phyloP scores from a whole-genome alignment of 2,113 vertebrate genomes.

The Melanerpes formicivorus region DNA sequence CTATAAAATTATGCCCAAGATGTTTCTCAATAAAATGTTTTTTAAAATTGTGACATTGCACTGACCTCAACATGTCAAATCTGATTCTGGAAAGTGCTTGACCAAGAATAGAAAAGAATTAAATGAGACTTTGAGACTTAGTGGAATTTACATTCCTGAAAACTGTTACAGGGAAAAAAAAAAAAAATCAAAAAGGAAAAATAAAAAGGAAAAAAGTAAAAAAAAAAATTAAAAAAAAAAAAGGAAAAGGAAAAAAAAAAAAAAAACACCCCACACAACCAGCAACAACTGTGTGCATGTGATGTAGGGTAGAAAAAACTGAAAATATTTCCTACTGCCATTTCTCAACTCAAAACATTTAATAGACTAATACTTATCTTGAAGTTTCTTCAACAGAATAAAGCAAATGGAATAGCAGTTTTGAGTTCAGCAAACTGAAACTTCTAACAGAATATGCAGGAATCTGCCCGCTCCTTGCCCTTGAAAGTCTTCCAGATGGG shows the following conservation, averaged over 20 bases:
- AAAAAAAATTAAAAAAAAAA: too few relatives aligned
- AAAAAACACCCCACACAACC: too few relatives aligned
- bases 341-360: not conserved
- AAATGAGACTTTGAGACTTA: not conserved
- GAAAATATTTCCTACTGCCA: not conserved
- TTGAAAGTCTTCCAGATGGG: not conserved
- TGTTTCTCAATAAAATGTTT: not conserved
- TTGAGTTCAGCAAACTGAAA: not conserved
- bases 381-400: not conserved
- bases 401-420: not conserved
- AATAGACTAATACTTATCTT: not conserved
- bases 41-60: not conserved
- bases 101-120: not conserved
- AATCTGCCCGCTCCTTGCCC: not conserved
- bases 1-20: not conserved
- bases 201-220: too few relatives aligned
- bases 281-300: not conserved
- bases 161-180: not conserved
- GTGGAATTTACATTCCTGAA: not conserved
- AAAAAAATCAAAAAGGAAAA: too few relatives aligned
- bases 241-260: too few relatives aligned
- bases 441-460: not conserved
- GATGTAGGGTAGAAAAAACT: not conserved
- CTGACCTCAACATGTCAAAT: not conserved
- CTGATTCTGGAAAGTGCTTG: not conserved